phyloP scores from a whole-genome alignment of 2,888 invertebrate genomes.

The Drosophila pullipes region DNA sequence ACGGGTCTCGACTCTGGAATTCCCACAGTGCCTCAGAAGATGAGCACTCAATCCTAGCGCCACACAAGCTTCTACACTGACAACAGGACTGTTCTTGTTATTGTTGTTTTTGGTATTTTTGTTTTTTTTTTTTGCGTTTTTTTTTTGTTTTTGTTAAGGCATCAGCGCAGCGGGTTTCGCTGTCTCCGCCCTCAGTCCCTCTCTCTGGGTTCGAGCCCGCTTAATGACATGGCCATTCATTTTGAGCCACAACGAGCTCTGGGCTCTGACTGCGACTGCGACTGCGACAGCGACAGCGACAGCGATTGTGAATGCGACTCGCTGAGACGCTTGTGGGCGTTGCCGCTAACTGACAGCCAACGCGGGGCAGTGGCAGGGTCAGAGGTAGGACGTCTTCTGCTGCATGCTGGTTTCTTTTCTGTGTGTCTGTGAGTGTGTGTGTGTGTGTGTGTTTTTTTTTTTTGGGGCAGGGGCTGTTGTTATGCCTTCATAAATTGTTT shows the following conservation, averaged over 20 bases:
- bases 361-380: conserved; percentile 23
- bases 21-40: conserved; percentile 57
- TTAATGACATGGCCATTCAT: conserved; percentile 78
- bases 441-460: neutral
- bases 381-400: conserved; percentile 12
- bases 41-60: conserved; percentile 65
- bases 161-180: conserved; percentile 49
- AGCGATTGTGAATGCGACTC: conserved; percentile 11
- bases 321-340: conserved; percentile 66
- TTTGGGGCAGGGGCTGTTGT: conserved; percentile 54
- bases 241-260: conserved; percentile 58
- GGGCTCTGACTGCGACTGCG: conserved; percentile 4
- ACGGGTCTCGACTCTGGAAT: conserved; percentile 17
- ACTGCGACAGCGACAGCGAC: neutral
- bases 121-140: neutral
- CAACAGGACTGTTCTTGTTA: conserved; percentile 8
- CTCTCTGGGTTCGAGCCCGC: conserved; percentile 28
- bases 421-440: neutral
- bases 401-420: conserved; percentile 20
- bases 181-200: conserved; percentile 17
- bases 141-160: conserved; percentile 18
- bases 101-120: neutral
- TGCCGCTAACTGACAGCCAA: conserved; percentile 69
- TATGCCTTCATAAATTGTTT: conserved; percentile 79
- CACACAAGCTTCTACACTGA: conserved; percentile 41